Evolutionary conservation across 1,140 invertebrate genomes (phyloP).

Genomic region (Maconellicoccus hirsutus): DNA sequence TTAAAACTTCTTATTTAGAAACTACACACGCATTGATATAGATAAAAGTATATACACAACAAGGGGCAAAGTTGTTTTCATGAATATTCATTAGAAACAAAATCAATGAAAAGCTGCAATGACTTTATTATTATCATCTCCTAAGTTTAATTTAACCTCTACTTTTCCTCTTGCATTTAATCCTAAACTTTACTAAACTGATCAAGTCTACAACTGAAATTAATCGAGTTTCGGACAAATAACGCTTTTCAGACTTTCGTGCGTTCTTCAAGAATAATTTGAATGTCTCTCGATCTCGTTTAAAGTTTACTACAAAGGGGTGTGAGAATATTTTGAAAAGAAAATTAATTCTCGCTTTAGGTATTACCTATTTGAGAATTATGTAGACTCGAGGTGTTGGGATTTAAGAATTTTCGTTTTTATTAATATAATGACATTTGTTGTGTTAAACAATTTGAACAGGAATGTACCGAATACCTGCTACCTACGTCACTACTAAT

Average conservation of each 20-base stretch:
- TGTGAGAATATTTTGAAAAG: slow-evolving; percentile 1
- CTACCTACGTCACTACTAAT: no score
- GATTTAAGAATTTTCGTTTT: no score
- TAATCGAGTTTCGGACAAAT: slow-evolving; percentile 22
- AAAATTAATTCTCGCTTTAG: not conserved
- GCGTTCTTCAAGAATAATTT: slow-evolving; percentile 19
- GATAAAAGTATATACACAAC: not conserved
- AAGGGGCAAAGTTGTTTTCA: not conserved
- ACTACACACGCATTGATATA: slow-evolving; percentile 5
- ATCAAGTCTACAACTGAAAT: slow-evolving; percentile 22
- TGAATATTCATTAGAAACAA: slow-evolving; percentile 17
- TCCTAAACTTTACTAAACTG: slow-evolving; percentile 20
- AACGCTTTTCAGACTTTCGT: slow-evolving; percentile 14
- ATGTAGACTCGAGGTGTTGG: not conserved
- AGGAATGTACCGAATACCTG: no score
- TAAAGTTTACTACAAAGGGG: slow-evolving; percentile 14
- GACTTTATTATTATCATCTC: slow-evolving; percentile 19
- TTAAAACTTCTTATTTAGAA: not conserved
- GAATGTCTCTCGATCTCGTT: slow-evolving; percentile 19
- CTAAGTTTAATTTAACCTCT: slow-evolving; percentile 22
- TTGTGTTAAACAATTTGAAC: no score
- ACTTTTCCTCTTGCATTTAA: slow-evolving; percentile 19
- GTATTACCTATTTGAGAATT: not conserved
- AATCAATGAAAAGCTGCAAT: slow-evolving; percentile 21
- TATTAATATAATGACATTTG: no score